Conservation (phyloP, 1,140 invertebrate genomes). For the Oedothorax gibbosus region DNA sequence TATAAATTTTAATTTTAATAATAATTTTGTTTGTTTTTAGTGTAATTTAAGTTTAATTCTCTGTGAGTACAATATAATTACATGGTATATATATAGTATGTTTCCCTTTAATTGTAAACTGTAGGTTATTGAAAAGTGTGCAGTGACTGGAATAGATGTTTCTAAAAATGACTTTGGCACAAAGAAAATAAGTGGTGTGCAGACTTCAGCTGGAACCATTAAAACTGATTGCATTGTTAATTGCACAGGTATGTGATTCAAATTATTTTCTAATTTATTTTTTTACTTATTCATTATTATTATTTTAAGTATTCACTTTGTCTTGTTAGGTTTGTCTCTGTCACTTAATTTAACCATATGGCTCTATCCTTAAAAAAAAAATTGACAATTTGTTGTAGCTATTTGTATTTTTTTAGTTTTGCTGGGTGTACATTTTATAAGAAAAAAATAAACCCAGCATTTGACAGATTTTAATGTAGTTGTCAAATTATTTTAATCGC, state of each 20-base stretch:
- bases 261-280: not conserved
- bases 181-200: constrained; percentile 79
- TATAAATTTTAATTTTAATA: too few species aligned
- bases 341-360: too few species aligned
- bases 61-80: not conserved
- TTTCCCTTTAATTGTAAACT: not conserved
- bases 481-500: too few species aligned
- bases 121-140: constrained; percentile 81
- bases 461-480: too few species aligned
- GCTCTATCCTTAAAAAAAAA: not conserved
- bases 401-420: too few species aligned
- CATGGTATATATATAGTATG: not conserved
- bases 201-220: constrained; percentile 79
- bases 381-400: not conserved
- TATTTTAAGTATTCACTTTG: constrained; percentile 5
- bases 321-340: too few species aligned
- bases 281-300: not conserved
- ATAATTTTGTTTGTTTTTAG: not conserved
- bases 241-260: constrained; percentile 71
- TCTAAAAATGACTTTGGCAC: constrained; percentile 75
- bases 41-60: not conserved
- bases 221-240: constrained; percentile 81
- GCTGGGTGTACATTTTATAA: too few species aligned
- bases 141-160: constrained; percentile 77
- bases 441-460: too few species aligned